Percentiles rank a stretch among this genome's conserved stretches.
These are phyloP conservation scores for Agelaius tricolor DNA, from an alignment of 2,113 vertebrate species.

Conservation along the genomic window DNA sequence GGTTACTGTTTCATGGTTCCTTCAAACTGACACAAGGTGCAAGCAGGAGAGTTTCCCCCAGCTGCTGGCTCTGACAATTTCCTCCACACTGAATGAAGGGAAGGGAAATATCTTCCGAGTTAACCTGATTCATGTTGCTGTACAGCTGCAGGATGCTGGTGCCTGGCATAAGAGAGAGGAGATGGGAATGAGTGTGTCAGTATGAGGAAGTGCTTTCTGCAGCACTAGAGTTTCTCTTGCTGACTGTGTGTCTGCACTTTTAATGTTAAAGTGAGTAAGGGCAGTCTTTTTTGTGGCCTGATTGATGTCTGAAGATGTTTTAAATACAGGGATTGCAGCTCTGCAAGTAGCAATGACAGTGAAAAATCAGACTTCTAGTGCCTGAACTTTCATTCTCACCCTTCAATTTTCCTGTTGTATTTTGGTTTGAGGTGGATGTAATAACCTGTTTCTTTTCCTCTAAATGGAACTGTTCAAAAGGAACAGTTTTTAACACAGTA, in stretches of 20 bases:
- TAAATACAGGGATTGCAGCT: neutral
- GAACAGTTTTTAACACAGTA: neutral
- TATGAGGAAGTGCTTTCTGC: neutral
- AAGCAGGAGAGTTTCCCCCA: neutral
- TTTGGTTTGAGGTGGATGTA: neutral
- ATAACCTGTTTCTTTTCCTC: neutral
- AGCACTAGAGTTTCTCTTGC: neutral
- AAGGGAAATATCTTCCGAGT: fast-evolving
- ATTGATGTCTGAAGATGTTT: neutral
- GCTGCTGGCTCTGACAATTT: neutral
- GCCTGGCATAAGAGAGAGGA: neutral
- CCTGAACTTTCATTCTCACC: neutral
- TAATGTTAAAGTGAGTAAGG: neutral
- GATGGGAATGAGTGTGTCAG: neutral
- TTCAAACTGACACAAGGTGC: neutral
- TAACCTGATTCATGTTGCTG: neutral
- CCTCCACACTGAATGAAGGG: neutral
- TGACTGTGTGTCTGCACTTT: neutral
- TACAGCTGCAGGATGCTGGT: neutral
- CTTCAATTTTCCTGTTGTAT: neutral
- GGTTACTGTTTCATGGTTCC: neutral
- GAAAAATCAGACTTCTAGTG: neutral
- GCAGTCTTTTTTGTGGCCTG: neutral
- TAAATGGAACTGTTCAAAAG: neutral
- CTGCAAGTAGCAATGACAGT: neutral